Evolutionary conservation across 2,888 invertebrate species (phyloP).

Genomic region (Venustoraphidia nigricollis): DNA sequence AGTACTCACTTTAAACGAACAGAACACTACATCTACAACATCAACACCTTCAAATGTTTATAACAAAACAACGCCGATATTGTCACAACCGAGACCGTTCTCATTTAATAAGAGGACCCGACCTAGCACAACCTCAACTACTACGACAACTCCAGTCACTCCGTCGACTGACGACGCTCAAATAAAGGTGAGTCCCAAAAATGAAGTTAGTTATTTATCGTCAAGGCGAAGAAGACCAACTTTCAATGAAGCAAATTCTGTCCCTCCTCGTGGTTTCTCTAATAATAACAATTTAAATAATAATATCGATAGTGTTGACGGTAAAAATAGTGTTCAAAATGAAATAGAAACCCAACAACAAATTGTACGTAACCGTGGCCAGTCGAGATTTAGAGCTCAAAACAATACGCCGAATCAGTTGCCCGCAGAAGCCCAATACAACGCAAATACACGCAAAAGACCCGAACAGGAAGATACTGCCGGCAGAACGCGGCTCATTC

Average conservation of each 20-base stretch:
- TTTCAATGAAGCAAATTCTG: not conserved
- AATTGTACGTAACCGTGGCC: not conserved
- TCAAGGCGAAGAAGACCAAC: slow-evolving; percentile 1
- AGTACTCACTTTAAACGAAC: not conserved
- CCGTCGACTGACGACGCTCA: slow-evolving; percentile 17
- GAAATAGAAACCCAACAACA: slow-evolving; percentile 6
- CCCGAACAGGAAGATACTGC: not conserved
- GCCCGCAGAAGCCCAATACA: not conserved
- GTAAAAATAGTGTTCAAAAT: slow-evolving; percentile 6
- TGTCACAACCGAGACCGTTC: slow-evolving; percentile 23
- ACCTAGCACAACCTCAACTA: slow-evolving; percentile 19
- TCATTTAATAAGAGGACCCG: slow-evolving; percentile 18
- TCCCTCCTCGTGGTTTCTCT: not conserved
- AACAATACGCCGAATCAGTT: not conserved
- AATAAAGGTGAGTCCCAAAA: slow-evolving; percentile 12
- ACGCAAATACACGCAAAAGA: not conserved
- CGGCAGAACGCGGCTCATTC: not conserved
- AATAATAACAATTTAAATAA: slow-evolving; percentile 3
- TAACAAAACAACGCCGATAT: slow-evolving; percentile 15
- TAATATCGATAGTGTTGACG: slow-evolving; percentile 7
- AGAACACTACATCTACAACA: too few relatives aligned
- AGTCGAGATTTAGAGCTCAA: not conserved
- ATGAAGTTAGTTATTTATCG: slow-evolving; percentile 7
- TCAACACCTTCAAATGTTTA: not conserved
- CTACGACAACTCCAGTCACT: slow-evolving; percentile 21